Evolutionary conservation across 1,140 invertebrate species (phyloP).

Genomic region (Pomacea maculata): DNA sequence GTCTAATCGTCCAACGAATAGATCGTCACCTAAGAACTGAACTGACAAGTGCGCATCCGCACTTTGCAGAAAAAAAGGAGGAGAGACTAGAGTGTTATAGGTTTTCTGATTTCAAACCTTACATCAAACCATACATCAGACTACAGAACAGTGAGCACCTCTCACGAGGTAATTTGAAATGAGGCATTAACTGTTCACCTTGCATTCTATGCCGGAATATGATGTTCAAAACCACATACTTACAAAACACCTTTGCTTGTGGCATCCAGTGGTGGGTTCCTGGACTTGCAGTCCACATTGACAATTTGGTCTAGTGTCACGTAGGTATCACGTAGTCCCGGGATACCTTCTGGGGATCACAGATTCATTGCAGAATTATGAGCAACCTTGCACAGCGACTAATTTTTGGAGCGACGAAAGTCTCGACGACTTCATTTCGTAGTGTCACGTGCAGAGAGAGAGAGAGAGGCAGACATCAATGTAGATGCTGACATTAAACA

Average conservation of each 20-base stretch:
- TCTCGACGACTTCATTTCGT: too few relatives aligned
- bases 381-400: too few relatives aligned
- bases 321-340: neutral
- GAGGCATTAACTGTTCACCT: neutral
- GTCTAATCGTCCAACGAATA: too few relatives aligned
- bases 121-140: neutral
- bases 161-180: neutral
- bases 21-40: too few relatives aligned
- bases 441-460: too few relatives aligned
- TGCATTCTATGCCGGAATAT: neutral
- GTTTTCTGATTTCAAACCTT: slow-evolving; percentile 1
- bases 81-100: neutral
- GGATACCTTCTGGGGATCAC: neutral
- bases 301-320: neutral
- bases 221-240: neutral
- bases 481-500: too few relatives aligned
- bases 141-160: neutral
- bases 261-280: neutral
- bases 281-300: neutral
- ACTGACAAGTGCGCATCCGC: too few relatives aligned
- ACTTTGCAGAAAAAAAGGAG: too few relatives aligned
- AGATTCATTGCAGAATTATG: too few relatives aligned
- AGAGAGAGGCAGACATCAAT: too few relatives aligned
- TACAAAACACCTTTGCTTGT: neutral
- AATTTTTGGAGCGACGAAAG: too few relatives aligned